Evolutionary conservation across 2,888 invertebrate species (phyloP), one percentile per base, ranked within the genome.

Genomic region (Cancer borealis): DNA sequence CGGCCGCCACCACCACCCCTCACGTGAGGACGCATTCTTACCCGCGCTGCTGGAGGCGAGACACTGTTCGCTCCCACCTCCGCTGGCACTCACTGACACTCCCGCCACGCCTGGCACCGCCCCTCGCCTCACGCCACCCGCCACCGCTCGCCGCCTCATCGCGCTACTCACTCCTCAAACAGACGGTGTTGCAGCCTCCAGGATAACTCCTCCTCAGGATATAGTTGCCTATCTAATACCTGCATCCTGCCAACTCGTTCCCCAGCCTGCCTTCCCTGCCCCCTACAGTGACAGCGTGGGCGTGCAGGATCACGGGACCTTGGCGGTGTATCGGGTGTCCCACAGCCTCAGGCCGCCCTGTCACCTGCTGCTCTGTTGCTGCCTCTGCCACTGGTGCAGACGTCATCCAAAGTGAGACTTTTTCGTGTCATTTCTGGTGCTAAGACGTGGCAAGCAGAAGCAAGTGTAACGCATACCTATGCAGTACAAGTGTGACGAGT

Each of bases 11-110:
- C 94, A 90, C 92, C 92, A 90, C 94, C 89, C 90, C 94, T 92
- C 94, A 94, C 94, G 92, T 94, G 94, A 92, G 92, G 92, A 94
- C 94, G 94, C 94, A 94, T 94, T 94, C 94, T 94, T 92, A 94
- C 94, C 94, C 94, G 94, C 92, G 94, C 94, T 94, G 73, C 92
- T 92, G 84, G 90, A 92, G 92, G 92, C 92, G 90, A 94, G 94
- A 91, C 94, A 94, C 92, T 88, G 94, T 89, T 93, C 94, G 73
- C 90, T 87, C 73, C 84, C 84, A 26, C 54, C 94, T 92, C 94
- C n/a, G 90, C 92, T 92, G 89, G 60, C 94, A 84, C 92, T 94
- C 94, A 94, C 94, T 94, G 94, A 66, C 94, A 94, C 92, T 91
- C 84, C 87, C 91, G 92, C 84, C 92, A 79, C 54, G 92, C 88